phyloP scores from a whole-genome alignment of 1,140 invertebrate species.

The Aleiodes sp. region DNA sequence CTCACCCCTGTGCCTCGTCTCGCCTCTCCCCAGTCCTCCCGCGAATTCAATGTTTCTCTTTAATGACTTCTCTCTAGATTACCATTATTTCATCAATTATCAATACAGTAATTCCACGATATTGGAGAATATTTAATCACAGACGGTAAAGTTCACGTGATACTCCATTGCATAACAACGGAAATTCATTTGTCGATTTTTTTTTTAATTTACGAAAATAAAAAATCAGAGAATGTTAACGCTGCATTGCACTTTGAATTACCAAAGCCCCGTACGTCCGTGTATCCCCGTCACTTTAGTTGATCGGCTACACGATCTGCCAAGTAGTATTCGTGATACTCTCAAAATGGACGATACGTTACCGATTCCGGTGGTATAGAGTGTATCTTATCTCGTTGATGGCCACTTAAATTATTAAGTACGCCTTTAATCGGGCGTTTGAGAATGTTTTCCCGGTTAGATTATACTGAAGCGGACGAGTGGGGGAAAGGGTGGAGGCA shows the following conservation, averaged over 20 bases:
- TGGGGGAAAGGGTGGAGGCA: background rate
- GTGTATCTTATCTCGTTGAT: slow-evolving; percentile 31
- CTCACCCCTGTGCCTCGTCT: too few species aligned
- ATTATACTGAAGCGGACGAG: background rate
- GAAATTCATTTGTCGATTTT: too few species aligned
- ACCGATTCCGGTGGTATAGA: slow-evolving; percentile 30
- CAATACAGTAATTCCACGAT: too few species aligned
- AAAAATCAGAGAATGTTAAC: slow-evolving; percentile 13
- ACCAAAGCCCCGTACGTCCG: slow-evolving; percentile 9
- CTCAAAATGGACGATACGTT: slow-evolving; percentile 32
- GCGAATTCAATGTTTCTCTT: too few species aligned
- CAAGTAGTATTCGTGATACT: slow-evolving; percentile 34
- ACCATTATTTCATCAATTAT: too few species aligned
- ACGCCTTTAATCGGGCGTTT: slow-evolving; percentile 30
- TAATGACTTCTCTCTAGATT: too few species aligned
- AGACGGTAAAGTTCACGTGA: too few species aligned
- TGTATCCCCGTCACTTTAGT: slow-evolving; percentile 30
- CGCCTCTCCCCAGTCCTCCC: too few species aligned
- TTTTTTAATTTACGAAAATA: too few species aligned
- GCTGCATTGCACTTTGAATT: slow-evolving; percentile 24
- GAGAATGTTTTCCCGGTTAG: slow-evolving; percentile 31
- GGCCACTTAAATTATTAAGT: slow-evolving; percentile 35
- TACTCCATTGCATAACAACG: too few species aligned
- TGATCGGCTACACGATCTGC: slow-evolving; percentile 33
- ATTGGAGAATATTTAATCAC: too few species aligned